phyloP scores from a whole-genome alignment of 2,113 vertebrate genomes.

The Parus major region DNA sequence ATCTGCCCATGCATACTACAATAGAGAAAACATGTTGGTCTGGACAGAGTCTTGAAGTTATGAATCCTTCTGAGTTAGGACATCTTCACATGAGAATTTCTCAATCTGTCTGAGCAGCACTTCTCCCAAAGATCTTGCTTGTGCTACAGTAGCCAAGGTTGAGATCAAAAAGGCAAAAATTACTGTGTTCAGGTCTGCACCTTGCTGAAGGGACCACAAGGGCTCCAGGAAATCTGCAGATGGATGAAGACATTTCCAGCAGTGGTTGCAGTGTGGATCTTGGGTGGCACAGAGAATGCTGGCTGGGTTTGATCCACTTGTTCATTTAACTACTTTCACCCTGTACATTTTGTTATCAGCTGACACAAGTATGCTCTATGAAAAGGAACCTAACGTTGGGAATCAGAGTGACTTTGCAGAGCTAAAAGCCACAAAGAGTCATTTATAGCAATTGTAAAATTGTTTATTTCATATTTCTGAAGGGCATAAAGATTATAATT shows the following conservation, averaged over 20 bases:
- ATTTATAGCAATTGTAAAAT: not conserved
- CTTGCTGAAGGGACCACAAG: not conserved
- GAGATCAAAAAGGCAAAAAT: not conserved
- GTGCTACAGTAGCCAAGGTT: not conserved
- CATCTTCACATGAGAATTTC: not conserved
- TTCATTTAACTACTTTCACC: not conserved
- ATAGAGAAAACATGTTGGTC: not conserved
- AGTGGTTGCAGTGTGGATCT: not conserved
- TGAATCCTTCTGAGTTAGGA: not conserved
- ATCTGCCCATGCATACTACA: not conserved
- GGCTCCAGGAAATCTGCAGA: not conserved
- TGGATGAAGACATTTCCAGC: not conserved
- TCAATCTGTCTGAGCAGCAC: not conserved
- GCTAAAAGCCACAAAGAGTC: not conserved
- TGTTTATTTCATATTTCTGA: not conserved
- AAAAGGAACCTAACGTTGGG: not conserved
- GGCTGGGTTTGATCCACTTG: not conserved
- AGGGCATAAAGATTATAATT: not conserved
- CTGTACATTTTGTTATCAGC: not conserved
- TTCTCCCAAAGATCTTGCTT: not conserved
- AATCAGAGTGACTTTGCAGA: not conserved
- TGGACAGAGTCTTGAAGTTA: not conserved
- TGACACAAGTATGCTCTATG: accelerated
- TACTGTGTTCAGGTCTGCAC: not conserved
- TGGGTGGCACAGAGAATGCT: not conserved